Evolutionary conservation across 2,888 invertebrate species (phyloP), one percentile per base, ranked within the genome.

Genomic region (Melinaea marsaeus): DNA sequence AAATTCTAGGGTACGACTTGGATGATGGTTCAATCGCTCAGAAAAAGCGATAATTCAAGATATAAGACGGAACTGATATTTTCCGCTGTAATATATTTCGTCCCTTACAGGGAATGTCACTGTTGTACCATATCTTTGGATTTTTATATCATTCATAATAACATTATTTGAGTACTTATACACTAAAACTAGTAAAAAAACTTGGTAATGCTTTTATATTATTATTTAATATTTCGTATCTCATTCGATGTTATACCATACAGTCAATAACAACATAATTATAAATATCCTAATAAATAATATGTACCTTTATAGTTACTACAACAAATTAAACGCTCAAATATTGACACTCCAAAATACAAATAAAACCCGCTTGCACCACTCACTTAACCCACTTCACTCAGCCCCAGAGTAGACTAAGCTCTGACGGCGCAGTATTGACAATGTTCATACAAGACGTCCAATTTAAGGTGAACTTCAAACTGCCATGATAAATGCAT

Each of bases 371-470:
- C 48, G 48, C 48, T 48, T 22, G 48, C 22, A 48, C n/a, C 7
- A 48, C 7, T 48, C 22, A 22, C 22, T n/a, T 48, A 13, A 48
- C 48, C 48, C 22, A 79, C 74, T 72, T 75, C 78, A 80, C 80
- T 83, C 84, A 84, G 84, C 83, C 81, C 77, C 68, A 72, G 77
- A 73, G 73, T 74, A 74, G 77, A 78, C 80, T 80, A 80, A 82
- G 76, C 73, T 75, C 22, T 48, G 71, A 22, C 71, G 74, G 67
- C 79, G 83, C 82, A 85, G 81, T 79, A 81, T 82, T 79, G 74
- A 37, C 37, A 37, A 6, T 37, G 37, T 37, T 37, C 77, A 73
- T 76, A 72, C 71, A 76, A 80, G 76, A 73, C 66, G 72, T 62
- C 74, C 68, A 66, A 71, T 65, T 68, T 66, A 69, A 72, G 72